Evolutionary conservation across 1,140 invertebrate genomes (phyloP).

Genomic region (Amphibalanus amphitrite): DNA sequence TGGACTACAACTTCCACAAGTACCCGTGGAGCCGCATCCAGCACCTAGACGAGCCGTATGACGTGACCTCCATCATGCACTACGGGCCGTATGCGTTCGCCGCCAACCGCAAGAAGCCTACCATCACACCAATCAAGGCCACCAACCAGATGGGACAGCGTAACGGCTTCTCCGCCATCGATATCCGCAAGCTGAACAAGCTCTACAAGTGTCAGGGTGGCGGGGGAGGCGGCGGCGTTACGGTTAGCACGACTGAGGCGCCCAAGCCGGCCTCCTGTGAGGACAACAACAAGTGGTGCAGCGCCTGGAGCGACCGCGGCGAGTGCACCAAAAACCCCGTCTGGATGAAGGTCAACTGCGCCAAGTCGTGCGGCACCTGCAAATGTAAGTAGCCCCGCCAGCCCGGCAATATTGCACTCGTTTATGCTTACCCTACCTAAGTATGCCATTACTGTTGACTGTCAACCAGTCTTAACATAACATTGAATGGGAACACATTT

Average conservation of each 20-base stretch:
- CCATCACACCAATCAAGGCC: slow-evolving; percentile 29
- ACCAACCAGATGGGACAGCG: slow-evolving; percentile 30
- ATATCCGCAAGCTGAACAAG: slow-evolving; percentile 31
- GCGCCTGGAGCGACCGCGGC: slow-evolving; percentile 21
- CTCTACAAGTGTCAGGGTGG: slow-evolving; percentile 24
- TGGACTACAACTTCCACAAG: slow-evolving; percentile 32
- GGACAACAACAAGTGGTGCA: slow-evolving; percentile 22
- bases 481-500: too few species aligned
- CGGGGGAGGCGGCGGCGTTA: too few species aligned
- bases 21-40: slow-evolving; percentile 25
- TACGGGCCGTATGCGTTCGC: slow-evolving; percentile 36
- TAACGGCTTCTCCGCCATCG: slow-evolving; percentile 27
- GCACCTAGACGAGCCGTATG: slow-evolving; percentile 30
- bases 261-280: slow-evolving; percentile 15
- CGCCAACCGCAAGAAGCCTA: slow-evolving; percentile 25
- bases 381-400: slow-evolving; percentile 5
- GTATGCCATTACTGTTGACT: too few species aligned
- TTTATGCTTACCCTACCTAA: too few species aligned
- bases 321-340: not conserved
- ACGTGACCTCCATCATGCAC: slow-evolving; percentile 37
- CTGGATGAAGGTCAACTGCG: slow-evolving; percentile 21
- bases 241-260: slow-evolving; percentile 19
- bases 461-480: too few species aligned
- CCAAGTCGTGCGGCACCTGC: slow-evolving; percentile 28
- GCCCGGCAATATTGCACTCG: too few species aligned